Conservation (phyloP, 2,888 invertebrate species). For the Aleiodes testaceus region DNA sequence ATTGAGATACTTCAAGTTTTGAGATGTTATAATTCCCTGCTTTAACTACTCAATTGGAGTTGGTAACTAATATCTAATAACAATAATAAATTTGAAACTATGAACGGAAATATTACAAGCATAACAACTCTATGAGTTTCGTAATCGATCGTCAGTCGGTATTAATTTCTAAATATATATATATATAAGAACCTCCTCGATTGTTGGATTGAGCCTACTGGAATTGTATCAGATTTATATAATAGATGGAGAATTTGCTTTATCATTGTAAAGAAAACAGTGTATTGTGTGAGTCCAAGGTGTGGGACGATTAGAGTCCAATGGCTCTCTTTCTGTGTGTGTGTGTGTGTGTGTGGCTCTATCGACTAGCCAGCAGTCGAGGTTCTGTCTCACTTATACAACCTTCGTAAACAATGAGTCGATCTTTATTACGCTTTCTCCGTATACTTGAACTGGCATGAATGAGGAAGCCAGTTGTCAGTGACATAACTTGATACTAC, state of each 20-base stretch:
- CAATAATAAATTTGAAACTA: not conserved
- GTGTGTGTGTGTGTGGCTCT: not conserved
- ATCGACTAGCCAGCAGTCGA: conserved; percentile 33
- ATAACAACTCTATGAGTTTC: conserved; percentile 1
- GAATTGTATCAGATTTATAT: not conserved
- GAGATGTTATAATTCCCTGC: conserved; percentile 18
- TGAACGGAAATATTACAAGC: conserved; percentile 4
- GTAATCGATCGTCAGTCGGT: conserved; percentile 24
- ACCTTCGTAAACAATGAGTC: not conserved
- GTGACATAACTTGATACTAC: conserved; percentile 43
- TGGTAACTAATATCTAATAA: conserved; percentile 25
- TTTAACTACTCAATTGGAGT: no score
- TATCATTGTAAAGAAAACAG: not conserved
- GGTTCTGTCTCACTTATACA: not conserved
- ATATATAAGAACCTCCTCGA: not conserved
- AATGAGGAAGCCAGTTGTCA: conserved; percentile 1
- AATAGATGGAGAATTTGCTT: not conserved
- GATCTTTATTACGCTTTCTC: not conserved
- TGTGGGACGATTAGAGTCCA: not conserved
- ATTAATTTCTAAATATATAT: conserved; percentile 19
- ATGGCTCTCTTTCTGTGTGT: not conserved
- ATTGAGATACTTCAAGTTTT: no score
- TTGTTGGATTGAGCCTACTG: conserved; percentile 1
- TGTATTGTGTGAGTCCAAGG: not conserved
- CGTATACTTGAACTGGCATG: not conserved